These are phyloP conservation scores for Akabosia matsudoensis DNA, from an alignment of 1,140 invertebrate species.

Conservation along the genomic window DNA sequence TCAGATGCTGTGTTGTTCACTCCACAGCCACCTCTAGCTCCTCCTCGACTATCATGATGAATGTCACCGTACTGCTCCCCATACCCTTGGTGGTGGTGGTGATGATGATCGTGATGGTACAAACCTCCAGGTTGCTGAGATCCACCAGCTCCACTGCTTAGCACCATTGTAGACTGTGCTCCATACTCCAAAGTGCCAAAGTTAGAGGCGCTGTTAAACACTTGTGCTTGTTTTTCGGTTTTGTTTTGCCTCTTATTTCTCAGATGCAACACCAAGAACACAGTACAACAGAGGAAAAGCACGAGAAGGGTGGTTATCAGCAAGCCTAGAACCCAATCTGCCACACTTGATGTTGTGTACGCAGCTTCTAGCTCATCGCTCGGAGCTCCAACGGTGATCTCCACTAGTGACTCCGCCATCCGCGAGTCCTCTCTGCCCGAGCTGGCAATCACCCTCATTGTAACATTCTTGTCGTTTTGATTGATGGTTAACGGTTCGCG, in stretches of 20 bases:
- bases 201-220: slow-evolving; percentile 34
- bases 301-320: slow-evolving; percentile 76
- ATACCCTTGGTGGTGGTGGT: slow-evolving; percentile 80
- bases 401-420: slow-evolving; percentile 78
- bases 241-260: slow-evolving; percentile 77
- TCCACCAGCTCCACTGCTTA: not conserved
- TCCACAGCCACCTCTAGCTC: slow-evolving; percentile 54
- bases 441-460: slow-evolving; percentile 76
- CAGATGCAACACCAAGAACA: slow-evolving; percentile 78
- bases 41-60: slow-evolving; percentile 45
- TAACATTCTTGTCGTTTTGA: slow-evolving; percentile 62
- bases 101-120: slow-evolving; percentile 60
- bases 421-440: slow-evolving; percentile 81
- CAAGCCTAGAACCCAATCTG: slow-evolving; percentile 82
- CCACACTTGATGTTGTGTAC: slow-evolving; percentile 61
- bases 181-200: slow-evolving; percentile 44
- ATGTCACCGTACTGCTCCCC: slow-evolving; percentile 70
- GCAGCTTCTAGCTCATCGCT: slow-evolving; percentile 56
- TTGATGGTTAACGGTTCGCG: slow-evolving; percentile 67
- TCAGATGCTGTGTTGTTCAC: slow-evolving; percentile 81
- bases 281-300: slow-evolving; percentile 72
- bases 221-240: slow-evolving; percentile 26
- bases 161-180: slow-evolving; percentile 43
- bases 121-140: slow-evolving; percentile 7
- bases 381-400: slow-evolving; percentile 73